Base-by-base conservation (phyloP, 92 coral and sea anemone species). In the Actinernus sp. region DNA sequence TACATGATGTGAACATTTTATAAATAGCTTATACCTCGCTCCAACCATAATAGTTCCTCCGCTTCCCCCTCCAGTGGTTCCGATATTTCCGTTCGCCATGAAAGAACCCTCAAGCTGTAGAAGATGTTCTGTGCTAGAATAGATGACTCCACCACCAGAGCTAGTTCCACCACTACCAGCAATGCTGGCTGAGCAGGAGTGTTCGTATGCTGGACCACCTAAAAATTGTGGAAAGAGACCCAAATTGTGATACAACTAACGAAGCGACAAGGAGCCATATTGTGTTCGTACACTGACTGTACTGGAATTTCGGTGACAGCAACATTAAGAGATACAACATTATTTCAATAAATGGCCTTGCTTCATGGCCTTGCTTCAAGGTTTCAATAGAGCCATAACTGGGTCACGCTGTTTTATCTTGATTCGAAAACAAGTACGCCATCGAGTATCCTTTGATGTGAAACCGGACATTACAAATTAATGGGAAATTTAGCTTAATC, bases 21-120 rank as follows among this genome's bases (percentile, higher is more conserved):
- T n/a, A n/a, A n/a, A n/a, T n/a, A n/a, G n/a, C n/a, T n/a, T n/a
- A 16, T 65, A 52, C 50, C 82, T 71, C 27, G 73, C 85, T 5
- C 70, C 78, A 10, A 84, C 34, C 44, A 65, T 44, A 19, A 84
- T 56, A 26, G 84, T 84, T 44, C 90, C 90, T 25, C 90, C 90
- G 24, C 84, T 84, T 30, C 76, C 79, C 51, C 90, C 90, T 7
- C 68, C 50, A 16, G 26, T 40, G 33, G 63, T 47, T 11, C 79
- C 79, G 24, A 29, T 16, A 13, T 68, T 72, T 9, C 84, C 90
- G 30, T 84, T 79, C 23, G 90, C 77, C 44, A 52, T 79, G 32
- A 84, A 52, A 22, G 45, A 51, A 26, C 90, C 90, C 46, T 84
- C 90, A 16, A 68, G 84, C 44, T 84, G 84, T 20, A 84, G 63